Percentiles rank a stretch among this genome's conserved stretches.
Evolutionary conservation across 1,140 invertebrate species (phyloP).

Genomic region (Drosophila nigromelanica): DNA sequence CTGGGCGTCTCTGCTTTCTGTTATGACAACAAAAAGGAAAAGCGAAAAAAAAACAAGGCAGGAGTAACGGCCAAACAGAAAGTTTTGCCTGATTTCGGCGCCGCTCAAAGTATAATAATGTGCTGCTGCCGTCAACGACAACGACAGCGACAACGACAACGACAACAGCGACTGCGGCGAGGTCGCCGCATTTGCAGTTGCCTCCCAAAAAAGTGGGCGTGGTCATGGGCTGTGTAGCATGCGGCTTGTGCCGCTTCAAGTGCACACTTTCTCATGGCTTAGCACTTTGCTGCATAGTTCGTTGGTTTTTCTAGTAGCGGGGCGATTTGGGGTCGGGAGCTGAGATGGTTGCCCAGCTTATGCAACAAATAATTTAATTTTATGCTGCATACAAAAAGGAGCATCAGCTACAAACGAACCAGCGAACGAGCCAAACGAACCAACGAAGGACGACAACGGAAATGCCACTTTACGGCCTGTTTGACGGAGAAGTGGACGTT

Average conservation of each 20-base stretch:
- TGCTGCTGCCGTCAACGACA: slow-evolving; percentile 34
- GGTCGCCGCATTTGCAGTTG: slow-evolving; percentile 6
- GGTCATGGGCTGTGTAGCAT: slow-evolving; percentile 40
- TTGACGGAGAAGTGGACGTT: slow-evolving; percentile 78
- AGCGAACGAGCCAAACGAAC: slow-evolving; percentile 30
- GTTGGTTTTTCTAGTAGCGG: slow-evolving; percentile 62
- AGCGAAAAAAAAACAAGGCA: slow-evolving; percentile 12
- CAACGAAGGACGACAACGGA: slow-evolving; percentile 61
- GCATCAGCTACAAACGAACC: slow-evolving; percentile 37
- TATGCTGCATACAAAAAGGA: slow-evolving; percentile 77
- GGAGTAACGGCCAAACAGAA: slow-evolving; percentile 39
- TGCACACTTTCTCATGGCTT: slow-evolving; percentile 81
- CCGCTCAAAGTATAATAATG: slow-evolving; percentile 78
- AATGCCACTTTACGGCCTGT: slow-evolving; percentile 81
- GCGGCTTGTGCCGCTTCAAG: slow-evolving; percentile 70
- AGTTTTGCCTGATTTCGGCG: slow-evolving; percentile 74
- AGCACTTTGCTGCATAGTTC: slow-evolving; percentile 75
- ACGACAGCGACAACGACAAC: slow-evolving; percentile 18
- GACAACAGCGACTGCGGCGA: no score
- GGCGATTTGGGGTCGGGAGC: background rate
- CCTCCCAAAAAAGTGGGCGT: slow-evolving; percentile 44
- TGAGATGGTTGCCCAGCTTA: slow-evolving; percentile 50
- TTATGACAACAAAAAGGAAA: slow-evolving; percentile 28
- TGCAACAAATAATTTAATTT: slow-evolving; percentile 82
- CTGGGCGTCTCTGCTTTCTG: slow-evolving; percentile 31